Evolutionary conservation across 2,797 vertebrate species (phyloP).

Genomic region (Oceanodroma leucorhoa): DNA sequence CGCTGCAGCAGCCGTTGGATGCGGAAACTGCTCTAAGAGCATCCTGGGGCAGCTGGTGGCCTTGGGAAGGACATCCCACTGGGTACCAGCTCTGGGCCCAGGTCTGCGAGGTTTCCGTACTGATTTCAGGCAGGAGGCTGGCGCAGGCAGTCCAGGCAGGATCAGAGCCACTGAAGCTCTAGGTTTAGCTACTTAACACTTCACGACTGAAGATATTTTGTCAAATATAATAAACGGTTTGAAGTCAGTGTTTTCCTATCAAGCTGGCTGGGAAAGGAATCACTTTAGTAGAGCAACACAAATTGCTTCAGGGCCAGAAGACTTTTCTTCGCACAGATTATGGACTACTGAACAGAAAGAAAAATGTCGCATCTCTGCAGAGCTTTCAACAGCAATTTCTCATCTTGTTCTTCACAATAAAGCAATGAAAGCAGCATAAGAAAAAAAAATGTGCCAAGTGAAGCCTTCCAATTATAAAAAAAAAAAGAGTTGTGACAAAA

Average conservation of each 20-base stretch:
- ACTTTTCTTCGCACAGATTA: neutral
- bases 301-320: neutral
- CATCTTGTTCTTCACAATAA: neutral
- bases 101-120: neutral
- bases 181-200: neutral
- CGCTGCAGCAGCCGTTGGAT: neutral
- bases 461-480: neutral
- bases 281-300: neutral
- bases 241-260: neutral
- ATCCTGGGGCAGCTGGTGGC: neutral
- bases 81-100: neutral
- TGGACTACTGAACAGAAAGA: neutral
- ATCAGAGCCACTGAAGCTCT: neutral
- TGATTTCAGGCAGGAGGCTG: neutral
- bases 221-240: neutral
- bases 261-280: neutral
- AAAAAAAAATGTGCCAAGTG: neutral
- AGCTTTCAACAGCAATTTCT: neutral
- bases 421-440: neutral
- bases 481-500: neutral
- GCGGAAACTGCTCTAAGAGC: neutral
- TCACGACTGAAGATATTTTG: neutral
- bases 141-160: neutral
- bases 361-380: neutral
- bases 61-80: neutral